Evolutionary conservation across 2,888 invertebrate genomes (phyloP).

Genomic region (Sarcophaga carnaria): DNA sequence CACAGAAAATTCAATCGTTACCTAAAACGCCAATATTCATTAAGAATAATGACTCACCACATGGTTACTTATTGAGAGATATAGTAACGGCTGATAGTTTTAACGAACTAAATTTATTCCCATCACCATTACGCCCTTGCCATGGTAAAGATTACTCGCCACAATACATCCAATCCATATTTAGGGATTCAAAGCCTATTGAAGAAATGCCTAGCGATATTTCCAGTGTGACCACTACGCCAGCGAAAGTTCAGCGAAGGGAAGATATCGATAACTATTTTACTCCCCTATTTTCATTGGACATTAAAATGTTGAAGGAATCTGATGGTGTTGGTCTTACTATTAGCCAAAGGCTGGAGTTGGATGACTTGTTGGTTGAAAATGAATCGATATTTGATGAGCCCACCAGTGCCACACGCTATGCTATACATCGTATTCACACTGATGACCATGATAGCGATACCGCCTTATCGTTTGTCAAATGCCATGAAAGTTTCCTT

Average conservation of each 20-base stretch:
- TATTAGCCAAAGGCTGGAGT: slow-evolving; percentile 11
- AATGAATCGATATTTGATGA: not conserved
- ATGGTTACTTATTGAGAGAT: too few relatives aligned
- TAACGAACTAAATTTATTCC: too few relatives aligned
- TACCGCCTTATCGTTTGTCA: not conserved
- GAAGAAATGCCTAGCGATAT: too few relatives aligned
- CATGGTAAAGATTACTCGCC: too few relatives aligned
- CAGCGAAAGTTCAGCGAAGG: not conserved
- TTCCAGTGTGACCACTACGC: too few relatives aligned
- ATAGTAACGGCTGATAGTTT: too few relatives aligned
- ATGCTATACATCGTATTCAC: slow-evolving; percentile 51
- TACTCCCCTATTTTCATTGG: slow-evolving; percentile 32
- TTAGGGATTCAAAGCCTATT: too few relatives aligned
- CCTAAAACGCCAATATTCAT: too few relatives aligned
- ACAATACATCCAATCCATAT: too few relatives aligned
- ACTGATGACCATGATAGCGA: slow-evolving; percentile 42
- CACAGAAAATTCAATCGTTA: slow-evolving; percentile 9
- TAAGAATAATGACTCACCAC: too few relatives aligned
- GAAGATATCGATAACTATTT: slow-evolving; percentile 24
- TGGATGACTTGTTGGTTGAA: slow-evolving; percentile 24
- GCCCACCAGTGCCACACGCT: not conserved
- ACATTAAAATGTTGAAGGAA: slow-evolving; percentile 33
- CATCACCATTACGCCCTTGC: too few relatives aligned
- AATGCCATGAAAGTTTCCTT: slow-evolving; percentile 19
- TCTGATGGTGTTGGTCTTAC: slow-evolving; percentile 29